Evolutionary conservation across 2,888 invertebrate genomes (phyloP), one percentile per base, ranked within the genome.

Genomic region (Lissonota sp.): DNA sequence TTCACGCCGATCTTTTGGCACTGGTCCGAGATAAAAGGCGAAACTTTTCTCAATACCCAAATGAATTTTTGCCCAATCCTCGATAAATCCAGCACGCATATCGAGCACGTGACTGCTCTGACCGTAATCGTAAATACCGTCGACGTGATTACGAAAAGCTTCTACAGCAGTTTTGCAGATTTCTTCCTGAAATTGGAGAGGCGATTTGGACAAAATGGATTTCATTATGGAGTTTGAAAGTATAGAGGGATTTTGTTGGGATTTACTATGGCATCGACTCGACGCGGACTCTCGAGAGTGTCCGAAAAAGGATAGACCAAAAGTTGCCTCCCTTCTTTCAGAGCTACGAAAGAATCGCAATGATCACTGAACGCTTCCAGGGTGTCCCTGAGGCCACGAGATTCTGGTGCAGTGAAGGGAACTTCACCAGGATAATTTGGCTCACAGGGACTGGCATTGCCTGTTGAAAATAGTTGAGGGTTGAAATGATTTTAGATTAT

Each of bases 31-130:
- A 78, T 81, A 70, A 78, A 81, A 81, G 4, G 81, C 77, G 5
- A 81, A 81, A 66, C 81, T 81, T 42, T 81, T 81, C 0, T 74
- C 77, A 0, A 81, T 44, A 39, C 81, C 81, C 60, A 81, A 60
- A 78, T 81, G 78, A 40, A 78, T 51, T 58, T 81, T 81, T n/a
- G 81, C 77, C 77, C 77, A 81, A n/a, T 81, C 81, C 7, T 81
- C 81, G 73, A 81, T 81, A 46, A 66, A 81, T 7, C 81, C 81
- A 42, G 77, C 77, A 6, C 70, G 39, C 4, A 73, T 7, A 10
- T 78, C 66, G 8, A 81, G 16, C 40, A 81, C 5, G 26, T 51
- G 63, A 49, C 81, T 81, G 55, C 77, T 81, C 26, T 77, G 81
- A 2, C 81, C 81, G 37, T 74, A 26, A 14, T 70, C 55, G 66